Evolutionary conservation across 2,113 vertebrate genomes (phyloP), one percentile per base, ranked within the genome.

Genomic region (Clupea harengus): DNA sequence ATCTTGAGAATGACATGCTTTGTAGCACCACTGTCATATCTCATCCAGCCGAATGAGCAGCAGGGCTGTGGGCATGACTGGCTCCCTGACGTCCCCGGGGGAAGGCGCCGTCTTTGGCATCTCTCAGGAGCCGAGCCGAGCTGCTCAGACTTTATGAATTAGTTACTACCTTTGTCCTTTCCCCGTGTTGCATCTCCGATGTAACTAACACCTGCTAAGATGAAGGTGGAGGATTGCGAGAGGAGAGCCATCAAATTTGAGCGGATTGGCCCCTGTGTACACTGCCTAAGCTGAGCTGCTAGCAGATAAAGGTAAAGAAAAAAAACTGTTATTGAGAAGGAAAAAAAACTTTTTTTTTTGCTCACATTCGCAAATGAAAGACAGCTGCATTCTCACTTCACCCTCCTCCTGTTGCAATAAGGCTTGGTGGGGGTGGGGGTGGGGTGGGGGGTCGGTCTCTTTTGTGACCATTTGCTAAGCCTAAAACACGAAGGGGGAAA

Each of bases 11-110:
- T 94, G 95, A 93, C 93, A 94, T 93, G 91, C 94, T 95, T 95
- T 95, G 94, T 95, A 95, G 85, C 93, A 91, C 88, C 92, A 91
- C 94, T 94, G 94, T 95, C 95, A 95, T 95, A 93, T 94, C 92
- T 94, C 93, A 94, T 94, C 92, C 94, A 92, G 91, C 92, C 85
- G 91, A 93, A 94, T 93, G 94, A 95, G 94, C 94, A 94, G 93
- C 91, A 89, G 93, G 90, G 93, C 92, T 86, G 89, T 88, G 91
- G 93, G 94, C 86, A 93, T 94, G 94, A 94, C 93, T 93, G 94
- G 93, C 92, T 93, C 91, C 90, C 92, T 94, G 90, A 94, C 92
- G 89, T 95, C 95, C 93, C 94, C 60, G 54, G 94, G 93, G 95
- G 95, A 93, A 91, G 92, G 91, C 93, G 92, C 92, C 89, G 90